Conservation (phyloP, 1,140 invertebrate genomes). For the Macrobrachium rosenbergii region DNA sequence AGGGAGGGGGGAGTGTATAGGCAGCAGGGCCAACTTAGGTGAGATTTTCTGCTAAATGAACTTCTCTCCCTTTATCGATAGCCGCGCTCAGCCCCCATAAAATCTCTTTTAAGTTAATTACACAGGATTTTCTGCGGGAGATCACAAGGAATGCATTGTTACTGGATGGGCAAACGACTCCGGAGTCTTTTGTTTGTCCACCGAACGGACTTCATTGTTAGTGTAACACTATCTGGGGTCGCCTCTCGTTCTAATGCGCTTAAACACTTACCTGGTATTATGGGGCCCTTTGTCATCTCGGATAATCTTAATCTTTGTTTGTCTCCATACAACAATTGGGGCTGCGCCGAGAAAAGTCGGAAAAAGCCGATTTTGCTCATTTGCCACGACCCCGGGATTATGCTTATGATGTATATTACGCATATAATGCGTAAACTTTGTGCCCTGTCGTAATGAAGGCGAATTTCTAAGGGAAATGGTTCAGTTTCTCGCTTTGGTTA, state of each 20-base stretch:
- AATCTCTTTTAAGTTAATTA: constrained; percentile 65
- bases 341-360: constrained; percentile 4
- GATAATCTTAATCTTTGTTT: constrained; percentile 45
- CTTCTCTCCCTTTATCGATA: constrained; percentile 58
- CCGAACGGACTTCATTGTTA: neutral
- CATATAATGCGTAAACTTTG: no score
- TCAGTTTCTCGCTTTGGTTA: no score
- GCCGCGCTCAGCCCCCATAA: constrained; percentile 55
- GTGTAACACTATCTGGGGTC: constrained; percentile 32
- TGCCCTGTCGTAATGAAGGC: no score
- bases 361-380: no score
- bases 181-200: constrained; percentile 36
- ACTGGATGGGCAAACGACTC: constrained; percentile 32
- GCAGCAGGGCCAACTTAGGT: constrained; percentile 55
- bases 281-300: constrained; percentile 51
- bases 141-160: constrained; percentile 63
- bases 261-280: constrained; percentile 59
- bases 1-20: neutral
- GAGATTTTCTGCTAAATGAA: constrained; percentile 64
- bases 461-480: no score
- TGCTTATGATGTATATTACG: no score
- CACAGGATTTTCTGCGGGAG: constrained; percentile 61
- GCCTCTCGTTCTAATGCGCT: constrained; percentile 53
- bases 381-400: no score
- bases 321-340: constrained; percentile 41